phyloP scores from a whole-genome alignment of 2,888 invertebrate species.

The Leptodirus hochenwartii region DNA sequence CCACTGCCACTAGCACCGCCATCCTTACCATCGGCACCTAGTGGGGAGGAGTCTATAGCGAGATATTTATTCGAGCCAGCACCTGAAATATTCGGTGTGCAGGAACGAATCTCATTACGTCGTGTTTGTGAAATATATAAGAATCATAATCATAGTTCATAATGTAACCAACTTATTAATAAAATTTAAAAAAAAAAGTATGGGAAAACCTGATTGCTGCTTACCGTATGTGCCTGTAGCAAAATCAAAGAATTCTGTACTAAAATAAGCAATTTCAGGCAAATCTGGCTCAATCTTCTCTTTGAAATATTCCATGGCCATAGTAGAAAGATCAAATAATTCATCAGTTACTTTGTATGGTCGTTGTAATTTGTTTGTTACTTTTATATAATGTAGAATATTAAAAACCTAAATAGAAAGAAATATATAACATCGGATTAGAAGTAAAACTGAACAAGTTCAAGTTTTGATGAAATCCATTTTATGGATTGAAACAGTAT shows the following conservation, averaged over 20 bases:
- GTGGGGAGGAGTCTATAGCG: constrained; percentile 38
- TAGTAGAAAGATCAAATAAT: constrained; percentile 82
- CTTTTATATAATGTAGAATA: constrained; percentile 67
- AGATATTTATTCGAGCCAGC: constrained; percentile 38
- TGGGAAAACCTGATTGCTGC: too few relatives aligned
- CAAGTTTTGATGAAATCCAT: too few relatives aligned
- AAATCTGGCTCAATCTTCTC: constrained; percentile 80
- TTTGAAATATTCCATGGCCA: constrained; percentile 97
- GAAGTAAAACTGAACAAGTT: too few relatives aligned
- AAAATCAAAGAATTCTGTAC: constrained; percentile 66
- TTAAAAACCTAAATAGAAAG: constrained; percentile 30
- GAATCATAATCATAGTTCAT: not conserved
- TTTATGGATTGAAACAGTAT: too few relatives aligned
- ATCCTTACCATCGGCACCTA: constrained; percentile 33
- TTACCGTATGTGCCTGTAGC: constrained; percentile 40
- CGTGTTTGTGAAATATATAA: not conserved
- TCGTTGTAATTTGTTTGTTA: constrained; percentile 61
- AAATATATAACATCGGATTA: too few relatives aligned
- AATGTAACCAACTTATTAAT: not conserved
- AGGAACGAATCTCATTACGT: constrained; percentile 2
- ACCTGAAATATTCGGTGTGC: constrained; percentile 29
- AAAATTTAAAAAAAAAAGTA: too few relatives aligned
- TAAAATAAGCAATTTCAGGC: constrained; percentile 77
- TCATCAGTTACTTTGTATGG: constrained; percentile 91
- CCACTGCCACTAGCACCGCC: constrained; percentile 29